Evolutionary conservation across 2,113 vertebrate species (phyloP), one percentile per base, ranked within the genome.

Genomic region (Athene cunicularia): DNA sequence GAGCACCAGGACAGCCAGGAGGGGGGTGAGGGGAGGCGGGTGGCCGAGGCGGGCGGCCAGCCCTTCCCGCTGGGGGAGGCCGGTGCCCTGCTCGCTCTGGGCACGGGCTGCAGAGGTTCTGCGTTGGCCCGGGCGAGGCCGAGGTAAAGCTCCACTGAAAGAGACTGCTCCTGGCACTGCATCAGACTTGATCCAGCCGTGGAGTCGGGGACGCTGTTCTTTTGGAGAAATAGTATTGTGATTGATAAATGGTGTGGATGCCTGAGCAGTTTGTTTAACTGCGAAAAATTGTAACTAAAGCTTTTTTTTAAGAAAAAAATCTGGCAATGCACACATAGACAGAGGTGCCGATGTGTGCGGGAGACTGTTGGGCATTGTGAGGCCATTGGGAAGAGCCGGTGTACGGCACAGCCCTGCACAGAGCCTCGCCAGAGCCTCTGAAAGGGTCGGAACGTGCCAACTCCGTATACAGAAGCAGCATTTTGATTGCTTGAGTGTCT

Each of bases 181-280:
- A 5, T 22, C 2, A 1, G 22, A 7, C 28, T 23, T 8, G 22
- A 12, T 32, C 58, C 33, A 10, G 8, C 28, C 20, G 0, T 8
- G 8, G 77, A 9, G 22, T 23, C 1, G 6, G 33, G 39, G 53
- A 30, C 33, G 35, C 12, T 16, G 9, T 53, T 32, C 45, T 37
- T 35, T 18, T 14, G 19, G 27, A 24, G 79, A 58, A 64, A 35
- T 4, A 19, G 33, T 9, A 3, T 13, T 27, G 11, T 23, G 18
- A 16, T 26, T 16, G 33, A 20, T 30, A 55, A 16, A 5, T 28
- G 19, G 19, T 8, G 13, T 8, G 55, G 35, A 5, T 24, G 53
- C 13, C 20, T 24, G 41, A 22, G 12, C 19, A n/a, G 45, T 27
- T 60, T 56, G 28, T 67, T 33, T 23, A 26, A 16, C 18, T n/a